A percentile compares a stretch with the other conserved stretches of the same genome.
Conservation (phyloP, 2,888 invertebrate species). For the Brachyopa scutellaris region DNA sequence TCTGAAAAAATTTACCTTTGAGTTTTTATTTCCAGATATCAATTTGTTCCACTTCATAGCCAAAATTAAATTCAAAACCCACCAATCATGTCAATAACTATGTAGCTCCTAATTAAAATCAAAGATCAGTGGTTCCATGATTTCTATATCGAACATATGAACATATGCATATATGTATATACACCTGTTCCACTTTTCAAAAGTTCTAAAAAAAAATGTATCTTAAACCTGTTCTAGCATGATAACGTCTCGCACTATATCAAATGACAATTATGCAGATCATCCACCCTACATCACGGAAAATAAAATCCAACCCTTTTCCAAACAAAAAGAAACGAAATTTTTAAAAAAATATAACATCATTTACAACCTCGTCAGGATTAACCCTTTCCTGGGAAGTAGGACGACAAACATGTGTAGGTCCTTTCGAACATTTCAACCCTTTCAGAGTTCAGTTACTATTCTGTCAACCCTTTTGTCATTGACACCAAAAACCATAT, state of each 20-base stretch:
- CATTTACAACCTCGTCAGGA: conserved; percentile 46
- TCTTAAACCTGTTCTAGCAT: conserved; percentile 44
- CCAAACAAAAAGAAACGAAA: conserved; percentile 33
- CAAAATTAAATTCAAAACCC: no score
- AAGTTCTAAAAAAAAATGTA: no score
- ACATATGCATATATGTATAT: no score
- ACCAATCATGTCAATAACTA: no score
- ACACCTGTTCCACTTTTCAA: no score
- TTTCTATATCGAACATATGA: no score
- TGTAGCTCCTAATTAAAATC: no score
- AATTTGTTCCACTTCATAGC: no score
- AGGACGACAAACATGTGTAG: conserved; percentile 1
- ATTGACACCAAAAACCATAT: conserved; percentile 58
- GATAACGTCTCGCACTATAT: conserved; percentile 40
- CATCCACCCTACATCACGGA: not conserved
- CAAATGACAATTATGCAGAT: conserved; percentile 65
- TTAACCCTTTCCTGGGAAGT: conserved; percentile 49
- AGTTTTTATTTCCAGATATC: no score
- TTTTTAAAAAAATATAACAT: conserved; percentile 52
- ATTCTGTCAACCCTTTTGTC: conserved; percentile 53
- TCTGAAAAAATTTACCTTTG: no score
- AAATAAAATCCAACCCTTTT: conserved; percentile 39
- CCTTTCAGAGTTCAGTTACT: conserved; percentile 57
- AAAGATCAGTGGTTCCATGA: no score
- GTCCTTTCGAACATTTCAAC: conserved; percentile 1